Conservation (phyloP, 1,140 invertebrate species). For the Bombus huntii region DNA sequence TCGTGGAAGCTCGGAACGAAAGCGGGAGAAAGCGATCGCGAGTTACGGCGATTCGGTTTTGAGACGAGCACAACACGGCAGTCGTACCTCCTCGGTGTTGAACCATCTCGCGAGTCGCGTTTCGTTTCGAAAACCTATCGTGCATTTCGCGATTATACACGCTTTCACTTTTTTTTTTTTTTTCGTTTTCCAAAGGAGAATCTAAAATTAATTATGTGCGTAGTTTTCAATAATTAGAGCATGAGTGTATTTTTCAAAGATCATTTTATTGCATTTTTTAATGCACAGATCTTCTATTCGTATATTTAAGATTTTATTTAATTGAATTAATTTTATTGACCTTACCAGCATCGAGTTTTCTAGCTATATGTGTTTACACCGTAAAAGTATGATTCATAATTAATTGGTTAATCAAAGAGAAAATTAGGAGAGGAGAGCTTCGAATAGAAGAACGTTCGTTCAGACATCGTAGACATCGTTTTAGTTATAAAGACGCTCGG, state of each 20-base stretch:
- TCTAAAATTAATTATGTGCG: neutral
- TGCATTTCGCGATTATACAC: neutral
- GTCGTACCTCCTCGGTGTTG: neutral
- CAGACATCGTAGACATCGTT: neutral
- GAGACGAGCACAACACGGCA: neutral
- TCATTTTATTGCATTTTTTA: neutral
- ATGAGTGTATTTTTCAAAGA: neutral
- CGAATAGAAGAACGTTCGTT: neutral
- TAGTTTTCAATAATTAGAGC: neutral
- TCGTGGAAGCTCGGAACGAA: constrained; percentile 28
- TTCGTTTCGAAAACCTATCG: neutral
- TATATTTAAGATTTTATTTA: neutral
- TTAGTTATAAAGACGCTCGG: neutral
- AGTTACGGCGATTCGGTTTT: constrained; percentile 20
- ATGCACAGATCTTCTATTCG: neutral
- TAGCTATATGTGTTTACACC: neutral
- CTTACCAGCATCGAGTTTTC: neutral
- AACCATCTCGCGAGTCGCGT: neutral
- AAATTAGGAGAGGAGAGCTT: neutral
- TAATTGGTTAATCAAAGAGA: neutral
- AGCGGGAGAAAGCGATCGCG: constrained; percentile 26
- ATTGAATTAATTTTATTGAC: neutral
- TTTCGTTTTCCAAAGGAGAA: no score
- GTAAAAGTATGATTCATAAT: neutral
- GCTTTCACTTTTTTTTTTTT: constrained; percentile 16